Conservation (phyloP, 2,113 vertebrate species). For the Pyrgilauda ruficollis region DNA sequence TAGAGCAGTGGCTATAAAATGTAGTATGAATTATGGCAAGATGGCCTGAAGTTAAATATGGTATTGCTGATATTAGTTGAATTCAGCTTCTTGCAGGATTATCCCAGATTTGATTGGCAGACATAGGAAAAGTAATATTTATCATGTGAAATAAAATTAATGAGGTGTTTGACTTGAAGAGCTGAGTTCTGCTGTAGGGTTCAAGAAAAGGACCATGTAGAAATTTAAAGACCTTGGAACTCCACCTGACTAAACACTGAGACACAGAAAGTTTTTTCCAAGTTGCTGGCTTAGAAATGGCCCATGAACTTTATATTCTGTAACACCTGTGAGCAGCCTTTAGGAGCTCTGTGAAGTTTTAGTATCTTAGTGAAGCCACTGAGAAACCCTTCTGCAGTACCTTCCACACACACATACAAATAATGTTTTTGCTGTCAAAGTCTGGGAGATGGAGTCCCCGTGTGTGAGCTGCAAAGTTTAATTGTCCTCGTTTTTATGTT, state of each 20-base stretch:
- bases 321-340: neutral
- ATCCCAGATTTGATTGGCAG: neutral
- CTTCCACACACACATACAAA: accelerated
- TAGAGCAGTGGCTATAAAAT: conserved; percentile 13
- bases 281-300: neutral
- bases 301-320: neutral
- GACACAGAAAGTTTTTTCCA: neutral
- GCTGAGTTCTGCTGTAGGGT: neutral
- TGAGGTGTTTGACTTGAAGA: neutral
- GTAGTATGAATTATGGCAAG: neutral
- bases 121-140: neutral
- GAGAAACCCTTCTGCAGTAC: neutral
- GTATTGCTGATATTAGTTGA: neutral
- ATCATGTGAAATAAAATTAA: neutral
- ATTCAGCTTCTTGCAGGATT: neutral
- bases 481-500: neutral
- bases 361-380: neutral
- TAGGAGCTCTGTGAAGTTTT: neutral
- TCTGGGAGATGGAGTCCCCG: neutral
- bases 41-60: neutral
- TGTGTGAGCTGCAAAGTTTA: neutral
- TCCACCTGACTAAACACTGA: neutral
- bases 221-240: neutral
- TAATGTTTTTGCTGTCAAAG: neutral
- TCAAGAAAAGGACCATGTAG: neutral